These are phyloP conservation scores for Catharus bicknelli DNA, from an alignment of 2,113 vertebrate genomes.

Conservation along the genomic window DNA sequence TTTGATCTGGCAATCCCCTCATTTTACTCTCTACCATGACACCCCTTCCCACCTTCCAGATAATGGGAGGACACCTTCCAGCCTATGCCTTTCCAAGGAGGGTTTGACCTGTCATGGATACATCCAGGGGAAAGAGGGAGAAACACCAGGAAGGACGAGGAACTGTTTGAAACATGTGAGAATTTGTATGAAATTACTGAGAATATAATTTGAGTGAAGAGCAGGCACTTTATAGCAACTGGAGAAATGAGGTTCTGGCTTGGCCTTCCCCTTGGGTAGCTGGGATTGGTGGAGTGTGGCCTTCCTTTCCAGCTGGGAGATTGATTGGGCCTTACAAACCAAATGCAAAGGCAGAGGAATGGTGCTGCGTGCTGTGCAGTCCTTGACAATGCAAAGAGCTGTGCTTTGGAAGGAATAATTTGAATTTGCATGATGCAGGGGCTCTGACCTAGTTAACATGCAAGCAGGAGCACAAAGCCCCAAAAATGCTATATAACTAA, in stretches of 20 bases:
- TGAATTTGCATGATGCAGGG: not conserved
- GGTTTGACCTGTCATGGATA: not conserved
- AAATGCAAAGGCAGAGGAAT: not conserved
- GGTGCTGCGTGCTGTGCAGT: not conserved
- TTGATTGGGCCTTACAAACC: accelerated
- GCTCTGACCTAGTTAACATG: not conserved
- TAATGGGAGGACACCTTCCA: not conserved
- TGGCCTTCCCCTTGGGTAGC: not conserved
- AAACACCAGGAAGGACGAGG: not conserved
- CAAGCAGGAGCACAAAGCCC: not conserved
- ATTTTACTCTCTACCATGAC: not conserved
- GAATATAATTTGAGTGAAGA: not conserved
- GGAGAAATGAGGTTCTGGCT: not conserved
- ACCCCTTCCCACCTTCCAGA: not conserved
- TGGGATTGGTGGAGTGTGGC: not conserved
- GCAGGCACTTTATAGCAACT: not conserved
- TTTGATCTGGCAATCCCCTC: not conserved
- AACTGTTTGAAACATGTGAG: not conserved
- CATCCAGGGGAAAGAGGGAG: not conserved
- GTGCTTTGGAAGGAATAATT: not conserved
- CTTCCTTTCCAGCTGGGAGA: not conserved
- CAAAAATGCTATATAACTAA: not conserved
- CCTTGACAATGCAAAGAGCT: not conserved
- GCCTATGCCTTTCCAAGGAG: not conserved
- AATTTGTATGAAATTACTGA: not conserved